phyloP scores from a whole-genome alignment of 2,797 vertebrate genomes.

The Malacoraja senta region DNA sequence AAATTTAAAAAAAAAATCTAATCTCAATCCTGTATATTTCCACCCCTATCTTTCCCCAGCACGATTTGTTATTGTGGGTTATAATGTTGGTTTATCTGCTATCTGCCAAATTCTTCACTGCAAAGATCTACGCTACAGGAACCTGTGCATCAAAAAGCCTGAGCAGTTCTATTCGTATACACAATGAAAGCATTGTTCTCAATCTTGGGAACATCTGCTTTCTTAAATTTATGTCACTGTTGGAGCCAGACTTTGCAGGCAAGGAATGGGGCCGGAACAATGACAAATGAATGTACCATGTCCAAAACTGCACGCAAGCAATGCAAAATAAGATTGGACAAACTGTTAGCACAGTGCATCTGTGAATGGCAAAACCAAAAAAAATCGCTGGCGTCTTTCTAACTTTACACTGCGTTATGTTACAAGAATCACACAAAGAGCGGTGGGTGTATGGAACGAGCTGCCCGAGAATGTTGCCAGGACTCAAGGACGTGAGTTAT shows the following conservation, averaged over 20 bases:
- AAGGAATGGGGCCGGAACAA: not conserved
- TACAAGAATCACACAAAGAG: no score
- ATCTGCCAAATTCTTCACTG: not conserved
- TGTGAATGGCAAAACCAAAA: not conserved
- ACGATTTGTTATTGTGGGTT: not conserved
- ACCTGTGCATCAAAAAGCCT: not conserved
- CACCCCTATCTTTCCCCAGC: not conserved
- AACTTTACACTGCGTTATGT: not conserved
- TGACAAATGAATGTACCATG: not conserved
- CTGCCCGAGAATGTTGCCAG: no score
- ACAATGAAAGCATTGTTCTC: constrained; percentile 34
- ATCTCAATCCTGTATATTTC: not conserved
- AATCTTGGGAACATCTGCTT: constrained; percentile 35
- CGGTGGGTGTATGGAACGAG: no score
- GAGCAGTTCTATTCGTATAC: not conserved
- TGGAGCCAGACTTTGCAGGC: constrained; percentile 21
- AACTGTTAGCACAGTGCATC: not conserved
- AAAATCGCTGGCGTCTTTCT: not conserved
- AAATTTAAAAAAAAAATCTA: not conserved
- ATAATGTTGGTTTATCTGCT: not conserved
- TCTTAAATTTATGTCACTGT: constrained; percentile 27
- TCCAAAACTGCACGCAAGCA: not conserved
- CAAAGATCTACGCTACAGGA: not conserved
- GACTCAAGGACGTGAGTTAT: no score
- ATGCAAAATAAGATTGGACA: constrained; percentile 15